Evolutionary conservation across 2,113 vertebrate species (phyloP), one percentile per base, ranked within the genome.

Genomic region (Rattus rattus): DNA sequence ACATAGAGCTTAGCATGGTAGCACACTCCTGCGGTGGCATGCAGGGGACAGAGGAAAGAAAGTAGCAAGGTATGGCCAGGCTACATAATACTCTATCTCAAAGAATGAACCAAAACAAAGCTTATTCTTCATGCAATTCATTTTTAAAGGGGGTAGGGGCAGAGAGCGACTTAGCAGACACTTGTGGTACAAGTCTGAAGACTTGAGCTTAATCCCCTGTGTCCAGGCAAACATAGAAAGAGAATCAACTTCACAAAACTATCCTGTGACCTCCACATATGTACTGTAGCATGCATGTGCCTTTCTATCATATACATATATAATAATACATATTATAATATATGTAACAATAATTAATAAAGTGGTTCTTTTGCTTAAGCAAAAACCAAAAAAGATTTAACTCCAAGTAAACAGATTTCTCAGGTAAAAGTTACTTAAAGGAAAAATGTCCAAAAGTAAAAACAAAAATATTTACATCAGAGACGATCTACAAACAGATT

Each of bases 401-500:
- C 22, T 43, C 89, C 30, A 80, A 36, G 3, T 39, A 97, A 92
- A 79, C 65, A 94, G 80, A 49, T 70, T 69, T 84, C 83, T 59
- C 72, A 52, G 28, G 36, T 89, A 69, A 93, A 98, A 94, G 39
- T n/a, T 87, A 7, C 26, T 59, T 75, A 79, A 89, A 91, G 13
- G 43, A n/a, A 76, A 95, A 96, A 96, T 83, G 16, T 2, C 43
- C 17, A 93, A 95, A 95, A 96, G 20, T n/a, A 94, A 65, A 56
- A 22, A 56, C 39, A 0, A 8, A 97, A 93, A 91, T 93, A 91
- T 94, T 91, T 92, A 70, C 69, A 94, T 52, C 93, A 52, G 52
- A 93, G 87, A 88, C 76, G 76, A 90, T 17, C 28, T n/a, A 77
- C n/a, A 92, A 26, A 83, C 16, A 22, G 10, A 81, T 91, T 88